Base-by-base conservation (phyloP, 2,797 vertebrate genomes). In the Austrolebias charrua region DNA sequence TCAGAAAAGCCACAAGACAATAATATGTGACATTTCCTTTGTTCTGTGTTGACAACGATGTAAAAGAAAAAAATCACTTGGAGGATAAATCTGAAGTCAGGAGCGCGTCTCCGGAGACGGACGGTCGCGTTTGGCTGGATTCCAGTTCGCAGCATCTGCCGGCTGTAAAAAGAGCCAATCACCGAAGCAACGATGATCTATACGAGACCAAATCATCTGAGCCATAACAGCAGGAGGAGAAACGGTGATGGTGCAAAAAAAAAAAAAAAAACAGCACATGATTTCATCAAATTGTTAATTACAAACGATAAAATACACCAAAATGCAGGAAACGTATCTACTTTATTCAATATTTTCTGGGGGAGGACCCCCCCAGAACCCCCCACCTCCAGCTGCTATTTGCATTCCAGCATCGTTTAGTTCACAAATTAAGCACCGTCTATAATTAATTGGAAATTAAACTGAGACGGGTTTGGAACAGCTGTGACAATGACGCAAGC, bases 61-160 rank as follows among this genome's bases (percentile, higher is more conserved):
- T 33, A 1, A 33, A 33, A 3, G 29, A 3, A 50, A 14, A 5
- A 19, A 7, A 40, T 11, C 13, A 7, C n/a, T 20, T 6, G 18
- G 5, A 46, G 8, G n/a, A 46, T 18, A 8, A 45, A 33, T 53
- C 28, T 52, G 15, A 43, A 33, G n/a, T 29, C 12, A 63, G 14
- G 52, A 38, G 52, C 62, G 0, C 31, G 46, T 60, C 12, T 5
- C 6, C 45, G 48, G 46, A 64, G 55, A 43, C 5, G 64, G 69
- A 38, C 35, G 35, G 35, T 68, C 56, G 12, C 2, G 2, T 50
- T 49, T 77, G 85, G 70, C 66, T 0, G 0, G 28, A 19, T 5
- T 69, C 72, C 82, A 81, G 60, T 45, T 16, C 5, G 58, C 71
- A 46, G 73, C 79, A 78, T 82, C 82, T 83, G 82, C 70, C 44